Percentiles rank a stretch among this genome's conserved stretches.
Evolutionary conservation across 2,888 invertebrate species (phyloP).

Genomic region (Allacma fusca): DNA sequence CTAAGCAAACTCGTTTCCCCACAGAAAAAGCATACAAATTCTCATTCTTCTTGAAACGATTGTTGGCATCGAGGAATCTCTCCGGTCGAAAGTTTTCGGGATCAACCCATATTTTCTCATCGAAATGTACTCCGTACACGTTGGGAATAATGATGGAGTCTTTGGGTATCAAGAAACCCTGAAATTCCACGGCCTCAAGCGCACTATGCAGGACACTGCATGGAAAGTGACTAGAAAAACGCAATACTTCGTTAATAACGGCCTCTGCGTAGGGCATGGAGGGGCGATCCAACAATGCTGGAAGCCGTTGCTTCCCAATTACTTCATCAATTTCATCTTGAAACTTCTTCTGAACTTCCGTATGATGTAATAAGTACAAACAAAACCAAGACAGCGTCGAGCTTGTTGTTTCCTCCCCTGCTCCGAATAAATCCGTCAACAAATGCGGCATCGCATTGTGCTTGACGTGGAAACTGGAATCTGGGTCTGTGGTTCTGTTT

Average conservation of each 20-base stretch:
- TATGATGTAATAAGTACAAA: not conserved
- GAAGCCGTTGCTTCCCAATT: not conserved
- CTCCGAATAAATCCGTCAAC: not conserved
- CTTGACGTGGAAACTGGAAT: slow-evolving; percentile 46
- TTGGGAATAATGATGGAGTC: slow-evolving; percentile 49
- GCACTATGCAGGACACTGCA: not conserved
- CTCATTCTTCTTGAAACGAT: slow-evolving; percentile 42
- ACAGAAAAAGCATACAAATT: slow-evolving; percentile 45
- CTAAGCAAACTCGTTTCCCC: slow-evolving; percentile 45
- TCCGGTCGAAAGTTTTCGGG: slow-evolving; percentile 50
- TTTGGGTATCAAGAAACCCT: slow-evolving; percentile 44
- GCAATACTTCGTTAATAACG: not conserved
- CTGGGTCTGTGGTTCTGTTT: slow-evolving; percentile 49
- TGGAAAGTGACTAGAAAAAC: not conserved
- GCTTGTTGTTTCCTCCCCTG: not conserved
- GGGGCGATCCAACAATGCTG: not conserved
- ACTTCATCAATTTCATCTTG: not conserved
- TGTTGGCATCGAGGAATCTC: slow-evolving; percentile 44
- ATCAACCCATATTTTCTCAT: slow-evolving; percentile 51
- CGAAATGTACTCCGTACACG: slow-evolving; percentile 46
- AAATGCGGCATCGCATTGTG: not conserved
- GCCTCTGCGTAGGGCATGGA: slow-evolving; percentile 12
- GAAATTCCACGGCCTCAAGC: too few species aligned
- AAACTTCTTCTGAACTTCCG: not conserved
- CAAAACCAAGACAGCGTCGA: not conserved